A percentile compares a stretch with the other conserved stretches of the same genome.
Conservation (phyloP, 2,797 vertebrate genomes). For the Chelmon rostratus region DNA sequence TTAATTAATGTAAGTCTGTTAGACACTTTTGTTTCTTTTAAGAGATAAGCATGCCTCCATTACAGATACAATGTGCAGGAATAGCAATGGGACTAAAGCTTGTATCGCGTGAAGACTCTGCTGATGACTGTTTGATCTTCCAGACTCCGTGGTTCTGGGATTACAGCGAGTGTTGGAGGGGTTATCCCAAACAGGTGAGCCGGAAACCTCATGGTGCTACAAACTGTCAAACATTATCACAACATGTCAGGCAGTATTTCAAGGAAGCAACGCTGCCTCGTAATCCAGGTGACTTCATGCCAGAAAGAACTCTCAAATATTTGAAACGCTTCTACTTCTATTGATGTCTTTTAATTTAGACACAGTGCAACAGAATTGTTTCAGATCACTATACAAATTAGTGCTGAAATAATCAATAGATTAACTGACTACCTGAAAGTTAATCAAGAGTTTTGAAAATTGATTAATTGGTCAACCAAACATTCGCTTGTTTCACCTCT, state of each 20-base stretch:
- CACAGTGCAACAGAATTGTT: neutral
- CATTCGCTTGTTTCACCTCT: neutral
- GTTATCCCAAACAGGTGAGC: slow-evolving; percentile 92
- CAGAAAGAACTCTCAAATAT: neutral
- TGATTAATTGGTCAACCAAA: neutral
- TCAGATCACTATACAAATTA: neutral
- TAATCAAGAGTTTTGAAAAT: neutral
- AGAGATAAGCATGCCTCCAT: neutral
- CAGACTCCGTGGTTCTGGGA: slow-evolving; percentile 96
- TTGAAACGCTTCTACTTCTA: neutral
- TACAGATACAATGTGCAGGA: neutral
- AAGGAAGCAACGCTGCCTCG: neutral
- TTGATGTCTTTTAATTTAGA: neutral
- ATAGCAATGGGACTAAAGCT: neutral
- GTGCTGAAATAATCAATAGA: neutral
- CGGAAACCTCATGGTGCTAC: neutral
- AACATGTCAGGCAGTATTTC: neutral
- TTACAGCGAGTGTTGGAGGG: slow-evolving; percentile 89
- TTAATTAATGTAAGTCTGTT: slow-evolving; percentile 90
- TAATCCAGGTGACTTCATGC: neutral
- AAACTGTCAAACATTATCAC: neutral
- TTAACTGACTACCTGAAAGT: neutral
- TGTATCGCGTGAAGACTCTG: slow-evolving; percentile 6
- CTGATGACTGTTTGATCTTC: slow-evolving; percentile 40
- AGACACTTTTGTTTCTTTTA: neutral